phyloP scores from a whole-genome alignment of 2,113 vertebrate genomes.

The Oreochromis niloticus region DNA sequence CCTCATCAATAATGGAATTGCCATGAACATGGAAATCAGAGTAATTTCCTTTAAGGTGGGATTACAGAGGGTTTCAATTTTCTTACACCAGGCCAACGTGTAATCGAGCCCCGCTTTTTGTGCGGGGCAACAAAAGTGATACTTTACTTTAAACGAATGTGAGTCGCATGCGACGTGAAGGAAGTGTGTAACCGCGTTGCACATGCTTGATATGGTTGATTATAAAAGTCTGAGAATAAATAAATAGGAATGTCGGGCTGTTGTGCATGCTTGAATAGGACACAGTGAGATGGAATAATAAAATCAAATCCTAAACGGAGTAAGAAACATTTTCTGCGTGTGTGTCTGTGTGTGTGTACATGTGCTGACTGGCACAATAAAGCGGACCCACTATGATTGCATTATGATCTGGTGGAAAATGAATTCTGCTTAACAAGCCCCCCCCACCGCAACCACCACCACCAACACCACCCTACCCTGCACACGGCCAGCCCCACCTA shows the following conservation, averaged over 20 bases:
- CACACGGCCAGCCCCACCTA: constrained; percentile 4
- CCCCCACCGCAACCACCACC: not conserved
- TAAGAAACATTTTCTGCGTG: constrained; percentile 37
- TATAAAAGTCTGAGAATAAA: constrained; percentile 59
- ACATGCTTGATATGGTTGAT: constrained; percentile 56
- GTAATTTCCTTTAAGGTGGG: constrained; percentile 57
- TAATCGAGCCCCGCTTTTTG: constrained; percentile 26
- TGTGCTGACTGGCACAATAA: constrained; percentile 57
- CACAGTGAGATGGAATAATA: constrained; percentile 74
- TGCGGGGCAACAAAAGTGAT: constrained; percentile 21
- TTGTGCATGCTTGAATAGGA: constrained; percentile 65
- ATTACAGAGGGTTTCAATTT: constrained; percentile 52
- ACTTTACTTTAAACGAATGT: constrained; percentile 27
- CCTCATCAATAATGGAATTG: constrained; percentile 70
- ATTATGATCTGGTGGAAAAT: constrained; percentile 67
- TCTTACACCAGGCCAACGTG: constrained; percentile 25
- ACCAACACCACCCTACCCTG: not conserved
- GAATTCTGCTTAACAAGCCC: constrained; percentile 59
- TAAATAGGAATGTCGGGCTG: constrained; percentile 54
- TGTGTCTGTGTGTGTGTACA: not conserved
- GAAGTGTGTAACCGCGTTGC: constrained; percentile 12
- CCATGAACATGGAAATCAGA: constrained; percentile 56
- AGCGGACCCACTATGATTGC: constrained; percentile 56
- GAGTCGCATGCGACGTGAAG: constrained; percentile 15
- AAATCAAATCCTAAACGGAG: constrained; percentile 64